phyloP scores from a whole-genome alignment of 2,888 invertebrate genomes.

The Pegoplata infirma region DNA sequence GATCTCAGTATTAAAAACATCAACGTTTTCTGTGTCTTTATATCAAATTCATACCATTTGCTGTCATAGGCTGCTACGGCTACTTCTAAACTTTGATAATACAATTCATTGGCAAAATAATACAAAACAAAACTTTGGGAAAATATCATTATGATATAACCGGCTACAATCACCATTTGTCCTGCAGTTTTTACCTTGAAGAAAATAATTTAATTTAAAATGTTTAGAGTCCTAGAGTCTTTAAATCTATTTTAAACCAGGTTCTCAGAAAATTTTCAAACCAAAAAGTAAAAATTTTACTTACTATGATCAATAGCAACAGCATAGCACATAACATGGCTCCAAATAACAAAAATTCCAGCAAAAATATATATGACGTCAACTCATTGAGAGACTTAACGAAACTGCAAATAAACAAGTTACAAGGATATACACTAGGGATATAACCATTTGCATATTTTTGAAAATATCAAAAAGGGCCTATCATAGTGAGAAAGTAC shows the following conservation, averaged over 20 bases:
- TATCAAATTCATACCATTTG: background rate
- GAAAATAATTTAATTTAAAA: background rate
- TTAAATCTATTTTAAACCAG: no score
- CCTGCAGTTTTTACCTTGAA: background rate
- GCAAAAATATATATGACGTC: background rate
- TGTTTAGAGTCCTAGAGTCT: no score
- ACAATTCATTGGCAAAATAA: slow-evolving; percentile 70
- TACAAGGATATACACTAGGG: no score
- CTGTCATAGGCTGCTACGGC: slow-evolving; percentile 69
- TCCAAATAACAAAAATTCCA: background rate
- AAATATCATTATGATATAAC: slow-evolving; percentile 29
- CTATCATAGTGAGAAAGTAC: no score
- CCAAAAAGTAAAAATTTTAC: background rate
- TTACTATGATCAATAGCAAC: background rate
- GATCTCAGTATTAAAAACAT: background rate
- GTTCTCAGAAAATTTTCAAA: no score
- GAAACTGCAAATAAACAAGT: background rate
- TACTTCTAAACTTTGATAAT: slow-evolving; percentile 69
- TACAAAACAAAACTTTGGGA: slow-evolving; percentile 69
- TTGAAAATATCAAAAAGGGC: no score
- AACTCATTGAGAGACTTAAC: background rate
- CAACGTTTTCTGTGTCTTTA: background rate
- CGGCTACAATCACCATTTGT: background rate
- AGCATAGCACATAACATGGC: background rate
- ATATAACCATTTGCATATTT: no score